Conservation (phyloP, 1,140 invertebrate genomes). For the Cherax quadricarinatus region DNA sequence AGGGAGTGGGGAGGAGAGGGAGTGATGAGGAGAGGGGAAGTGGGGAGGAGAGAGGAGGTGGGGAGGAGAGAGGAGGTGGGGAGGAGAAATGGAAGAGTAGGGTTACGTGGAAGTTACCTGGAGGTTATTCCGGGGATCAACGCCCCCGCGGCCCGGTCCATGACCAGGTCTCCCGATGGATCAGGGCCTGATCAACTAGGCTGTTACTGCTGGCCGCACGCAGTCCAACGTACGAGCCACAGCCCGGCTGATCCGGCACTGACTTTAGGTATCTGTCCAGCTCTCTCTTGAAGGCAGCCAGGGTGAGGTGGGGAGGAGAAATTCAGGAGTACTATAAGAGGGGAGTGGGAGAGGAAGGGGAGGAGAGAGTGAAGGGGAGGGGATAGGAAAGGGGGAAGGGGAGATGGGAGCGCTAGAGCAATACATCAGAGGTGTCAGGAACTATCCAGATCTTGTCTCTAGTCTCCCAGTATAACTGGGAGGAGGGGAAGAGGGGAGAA, state of each 20-base stretch:
- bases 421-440: not conserved
- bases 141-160: no score
- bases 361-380: not conserved
- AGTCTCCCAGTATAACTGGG: not conserved
- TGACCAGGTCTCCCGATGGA: no score
- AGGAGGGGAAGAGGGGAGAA: not conserved
- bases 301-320: not conserved
- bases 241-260: no score
- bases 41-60: not conserved
- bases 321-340: not conserved
- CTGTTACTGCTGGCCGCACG: no score
- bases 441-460: no score
- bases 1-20: no score
- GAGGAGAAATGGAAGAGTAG: not conserved
- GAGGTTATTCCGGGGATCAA: no score
- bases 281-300: no score
- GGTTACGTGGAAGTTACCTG: no score
- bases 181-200: no score
- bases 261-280: no score
- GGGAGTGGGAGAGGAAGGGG: slow-evolving; percentile 16
- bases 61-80: not conserved
- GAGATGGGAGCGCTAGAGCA: not conserved
- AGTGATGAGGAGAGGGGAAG: not conserved
- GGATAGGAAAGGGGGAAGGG: not conserved
- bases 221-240: no score